Evolutionary conservation across 2,888 invertebrate species (phyloP).

Genomic region (Drosophila austrosaltans): DNA sequence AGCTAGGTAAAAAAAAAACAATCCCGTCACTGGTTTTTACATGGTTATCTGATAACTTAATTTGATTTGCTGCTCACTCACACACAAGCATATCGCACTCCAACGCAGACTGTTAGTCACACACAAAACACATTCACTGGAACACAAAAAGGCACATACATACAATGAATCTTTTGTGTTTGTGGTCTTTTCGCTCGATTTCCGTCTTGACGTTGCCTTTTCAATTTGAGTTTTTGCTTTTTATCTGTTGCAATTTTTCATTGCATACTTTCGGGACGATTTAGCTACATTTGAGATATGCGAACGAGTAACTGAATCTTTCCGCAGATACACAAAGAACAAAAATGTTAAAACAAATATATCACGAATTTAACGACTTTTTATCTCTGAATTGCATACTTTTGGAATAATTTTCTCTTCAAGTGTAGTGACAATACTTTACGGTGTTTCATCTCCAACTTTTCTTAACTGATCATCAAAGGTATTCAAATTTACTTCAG

Average conservation of each 20-base stretch:
- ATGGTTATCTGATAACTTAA: conserved; percentile 63
- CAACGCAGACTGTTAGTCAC: conserved; percentile 25
- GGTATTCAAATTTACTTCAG: neutral
- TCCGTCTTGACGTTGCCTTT: conserved; percentile 29
- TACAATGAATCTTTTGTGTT: conserved; percentile 15
- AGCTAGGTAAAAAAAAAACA: conserved; percentile 37
- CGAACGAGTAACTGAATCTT: neutral
- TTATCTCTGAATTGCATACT: neutral
- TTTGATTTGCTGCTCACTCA: conserved; percentile 65
- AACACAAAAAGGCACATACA: conserved; percentile 3
- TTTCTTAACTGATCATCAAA: neutral
- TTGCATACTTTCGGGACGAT: conserved; percentile 51
- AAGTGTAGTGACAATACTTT: no score
- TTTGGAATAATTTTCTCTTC: neutral
- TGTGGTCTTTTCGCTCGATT: conserved; percentile 68
- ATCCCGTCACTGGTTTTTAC: conserved; percentile 46
- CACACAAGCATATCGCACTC: conserved; percentile 16
- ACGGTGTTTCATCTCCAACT: neutral
- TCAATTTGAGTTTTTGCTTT: conserved; percentile 42
- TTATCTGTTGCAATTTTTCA: conserved; percentile 59
- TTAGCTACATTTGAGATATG: neutral
- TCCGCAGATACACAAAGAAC: no score
- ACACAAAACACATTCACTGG: conserved; percentile 26
- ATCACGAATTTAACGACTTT: neutral
- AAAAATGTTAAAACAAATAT: no score